Conservation (phyloP, 2,113 vertebrate species). For the Hemibagrus wyckioides region DNA sequence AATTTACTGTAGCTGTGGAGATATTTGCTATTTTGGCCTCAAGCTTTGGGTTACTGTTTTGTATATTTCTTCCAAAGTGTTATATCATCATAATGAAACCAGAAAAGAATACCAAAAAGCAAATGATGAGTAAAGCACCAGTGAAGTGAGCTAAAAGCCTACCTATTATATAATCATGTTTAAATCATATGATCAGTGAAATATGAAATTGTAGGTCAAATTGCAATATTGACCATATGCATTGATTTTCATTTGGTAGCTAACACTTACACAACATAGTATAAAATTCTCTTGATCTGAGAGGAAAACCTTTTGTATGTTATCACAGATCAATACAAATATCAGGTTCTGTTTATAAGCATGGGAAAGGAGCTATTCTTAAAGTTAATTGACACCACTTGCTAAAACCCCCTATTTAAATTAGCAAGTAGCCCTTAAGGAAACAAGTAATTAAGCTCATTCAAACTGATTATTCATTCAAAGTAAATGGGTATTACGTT, state of each 20-base stretch:
- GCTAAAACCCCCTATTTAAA: neutral
- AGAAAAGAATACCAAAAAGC: too few species aligned
- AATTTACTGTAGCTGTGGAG: conserved; percentile 72
- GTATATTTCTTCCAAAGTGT: conserved; percentile 74
- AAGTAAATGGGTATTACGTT: too few species aligned
- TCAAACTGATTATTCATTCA: neutral
- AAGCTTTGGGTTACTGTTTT: conserved; percentile 69
- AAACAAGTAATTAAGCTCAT: neutral
- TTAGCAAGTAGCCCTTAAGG: too few species aligned
- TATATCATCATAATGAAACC: conserved; percentile 67
- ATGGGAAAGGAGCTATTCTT: neutral
- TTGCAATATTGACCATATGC: neutral
- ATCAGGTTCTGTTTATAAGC: neutral
- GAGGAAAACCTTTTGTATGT: neutral
- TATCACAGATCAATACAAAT: neutral
- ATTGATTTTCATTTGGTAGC: neutral
- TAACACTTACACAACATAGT: neutral
- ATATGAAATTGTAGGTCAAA: neutral
- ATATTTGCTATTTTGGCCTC: conserved; percentile 77
- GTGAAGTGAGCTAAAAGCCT: too few species aligned
- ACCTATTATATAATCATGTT: neutral
- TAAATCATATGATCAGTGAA: neutral
- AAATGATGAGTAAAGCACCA: too few species aligned
- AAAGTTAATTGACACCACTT: neutral
- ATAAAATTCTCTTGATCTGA: neutral